Percentiles rank a stretch among this genome's conserved stretches.
Conservation (phyloP, 1,140 invertebrate species). For the Drosophila fuyamai region DNA sequence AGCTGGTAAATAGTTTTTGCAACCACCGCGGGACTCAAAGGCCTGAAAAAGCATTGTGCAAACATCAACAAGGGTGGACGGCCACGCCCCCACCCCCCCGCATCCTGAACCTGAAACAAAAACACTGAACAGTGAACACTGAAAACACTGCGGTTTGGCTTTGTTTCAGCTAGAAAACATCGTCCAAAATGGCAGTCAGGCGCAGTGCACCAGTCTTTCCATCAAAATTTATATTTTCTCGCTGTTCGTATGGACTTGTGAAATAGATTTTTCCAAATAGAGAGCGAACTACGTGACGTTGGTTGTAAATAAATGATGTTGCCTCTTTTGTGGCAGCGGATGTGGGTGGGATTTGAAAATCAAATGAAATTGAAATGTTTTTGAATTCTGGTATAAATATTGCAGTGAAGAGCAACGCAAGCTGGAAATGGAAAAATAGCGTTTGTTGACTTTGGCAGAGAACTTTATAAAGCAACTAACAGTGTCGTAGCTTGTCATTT, state of each 20-base stretch:
- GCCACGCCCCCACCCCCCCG: neutral
- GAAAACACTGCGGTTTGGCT: constrained; percentile 53
- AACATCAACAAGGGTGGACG: constrained; percentile 38
- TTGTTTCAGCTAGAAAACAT: constrained; percentile 35
- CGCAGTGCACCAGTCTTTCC: constrained; percentile 52
- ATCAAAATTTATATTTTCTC: constrained; percentile 16
- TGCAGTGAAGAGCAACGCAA: constrained; percentile 18
- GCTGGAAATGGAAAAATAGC: neutral
- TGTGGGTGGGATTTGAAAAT: constrained; percentile 41
- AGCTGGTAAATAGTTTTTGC: constrained; percentile 40
- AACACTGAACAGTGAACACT: constrained; percentile 34
- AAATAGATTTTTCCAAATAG: constrained; percentile 48
- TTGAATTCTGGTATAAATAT: constrained; percentile 36
- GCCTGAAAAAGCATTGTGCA: constrained; percentile 51
- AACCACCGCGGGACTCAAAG: constrained; percentile 25
- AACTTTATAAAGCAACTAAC: neutral
- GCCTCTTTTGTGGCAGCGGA: constrained; percentile 21
- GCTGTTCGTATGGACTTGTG: constrained; percentile 19
- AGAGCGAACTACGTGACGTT: constrained; percentile 41
- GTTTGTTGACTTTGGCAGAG: constrained; percentile 12
- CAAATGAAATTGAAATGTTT: constrained; percentile 55
- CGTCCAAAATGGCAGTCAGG: constrained; percentile 15
- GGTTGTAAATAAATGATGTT: constrained; percentile 53
- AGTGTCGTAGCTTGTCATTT: neutral
- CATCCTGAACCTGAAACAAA: constrained; percentile 2